A percentile compares a stretch with the other conserved stretches of the same genome.
Conservation (phyloP, 2,797 vertebrate species). For the Cynodonichthys magdalenae region DNA sequence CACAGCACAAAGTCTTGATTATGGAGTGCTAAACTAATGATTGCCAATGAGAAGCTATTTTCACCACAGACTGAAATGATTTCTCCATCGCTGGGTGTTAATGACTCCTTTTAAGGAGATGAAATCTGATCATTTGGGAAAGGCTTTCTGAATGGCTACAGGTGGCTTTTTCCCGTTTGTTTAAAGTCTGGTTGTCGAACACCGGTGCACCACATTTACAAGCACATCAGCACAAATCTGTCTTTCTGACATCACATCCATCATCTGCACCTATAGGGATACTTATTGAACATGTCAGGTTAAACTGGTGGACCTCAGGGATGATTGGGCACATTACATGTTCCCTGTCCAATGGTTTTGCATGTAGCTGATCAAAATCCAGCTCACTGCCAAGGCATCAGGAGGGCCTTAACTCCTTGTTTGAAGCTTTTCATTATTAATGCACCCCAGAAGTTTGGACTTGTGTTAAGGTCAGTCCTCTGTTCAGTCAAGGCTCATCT, state of each 20-base stretch:
- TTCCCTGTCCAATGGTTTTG: constrained; percentile 41
- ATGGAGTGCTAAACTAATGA: constrained; percentile 81
- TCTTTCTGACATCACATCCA: constrained; percentile 54
- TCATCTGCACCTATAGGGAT: constrained; percentile 47
- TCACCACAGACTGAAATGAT: constrained; percentile 72
- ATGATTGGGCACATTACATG: constrained; percentile 60
- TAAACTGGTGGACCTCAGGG: constrained; percentile 61
- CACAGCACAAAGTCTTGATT: constrained; percentile 74
- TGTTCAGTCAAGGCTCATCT: constrained; percentile 32
- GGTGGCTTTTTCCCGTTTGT: constrained; percentile 60
- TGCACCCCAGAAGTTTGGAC: constrained; percentile 53
- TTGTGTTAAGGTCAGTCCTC: constrained; percentile 31
- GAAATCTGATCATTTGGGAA: constrained; percentile 72
- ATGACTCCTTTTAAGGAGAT: constrained; percentile 79
- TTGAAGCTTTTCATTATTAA: constrained; percentile 77
- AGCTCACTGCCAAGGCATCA: constrained; percentile 39
- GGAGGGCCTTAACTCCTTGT: constrained; percentile 63
- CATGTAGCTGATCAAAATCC: constrained; percentile 31
- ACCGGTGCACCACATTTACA: too few relatives aligned
- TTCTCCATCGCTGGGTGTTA: constrained; percentile 76
- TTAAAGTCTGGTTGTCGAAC: constrained; percentile 9
- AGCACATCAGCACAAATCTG: constrained; percentile 3
- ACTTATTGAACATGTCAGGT: constrained; percentile 68
- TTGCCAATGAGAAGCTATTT: constrained; percentile 77
- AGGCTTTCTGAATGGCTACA: constrained; percentile 57